These are phyloP conservation scores for Drosophila yakuba DNA, from an alignment of 1,140 invertebrate genomes.

Conservation along the genomic window DNA sequence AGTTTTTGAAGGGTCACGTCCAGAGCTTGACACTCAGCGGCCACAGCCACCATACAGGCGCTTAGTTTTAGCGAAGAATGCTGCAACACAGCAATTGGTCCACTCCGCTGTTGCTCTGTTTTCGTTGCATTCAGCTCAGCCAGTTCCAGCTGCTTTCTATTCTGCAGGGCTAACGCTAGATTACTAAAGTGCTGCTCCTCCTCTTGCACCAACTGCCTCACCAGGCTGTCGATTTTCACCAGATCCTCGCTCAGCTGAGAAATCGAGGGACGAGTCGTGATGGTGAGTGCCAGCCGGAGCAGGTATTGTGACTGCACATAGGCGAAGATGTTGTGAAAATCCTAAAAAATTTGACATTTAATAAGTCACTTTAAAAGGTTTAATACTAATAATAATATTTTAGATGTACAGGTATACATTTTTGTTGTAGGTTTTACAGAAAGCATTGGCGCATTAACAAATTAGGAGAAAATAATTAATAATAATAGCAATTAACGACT, in stretches of 20 bases:
- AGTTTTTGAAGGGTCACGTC: slow-evolving; percentile 75
- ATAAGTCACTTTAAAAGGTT: too few relatives aligned
- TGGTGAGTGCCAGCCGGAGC: slow-evolving; percentile 72
- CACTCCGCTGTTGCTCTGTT: slow-evolving; percentile 55
- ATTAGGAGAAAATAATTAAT: too few relatives aligned
- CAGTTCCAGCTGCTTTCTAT: slow-evolving; percentile 71
- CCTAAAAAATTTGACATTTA: slow-evolving; percentile 35
- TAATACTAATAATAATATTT: too few relatives aligned
- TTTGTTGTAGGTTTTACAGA: too few relatives aligned
- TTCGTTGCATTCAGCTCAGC: slow-evolving; percentile 63
- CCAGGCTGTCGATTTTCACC: slow-evolving; percentile 69
- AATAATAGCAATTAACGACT: not conserved
- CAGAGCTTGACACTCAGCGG: slow-evolving; percentile 77
- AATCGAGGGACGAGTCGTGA: slow-evolving; percentile 75
- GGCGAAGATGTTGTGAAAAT: slow-evolving; percentile 84
- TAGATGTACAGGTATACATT: too few relatives aligned
- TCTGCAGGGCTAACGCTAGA: slow-evolving; percentile 68
- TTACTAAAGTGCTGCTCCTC: slow-evolving; percentile 81
- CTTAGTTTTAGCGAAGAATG: slow-evolving; percentile 80
- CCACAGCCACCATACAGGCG: slow-evolving; percentile 82
- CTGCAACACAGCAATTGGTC: slow-evolving; percentile 74
- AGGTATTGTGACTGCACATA: slow-evolving; percentile 84
- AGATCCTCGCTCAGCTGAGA: slow-evolving; percentile 70
- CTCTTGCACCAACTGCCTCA: slow-evolving; percentile 76
- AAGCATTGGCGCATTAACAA: too few relatives aligned